Evolutionary conservation across 2,113 vertebrate species (phyloP), one percentile per base, ranked within the genome.

Genomic region (Oryzias javanicus): DNA sequence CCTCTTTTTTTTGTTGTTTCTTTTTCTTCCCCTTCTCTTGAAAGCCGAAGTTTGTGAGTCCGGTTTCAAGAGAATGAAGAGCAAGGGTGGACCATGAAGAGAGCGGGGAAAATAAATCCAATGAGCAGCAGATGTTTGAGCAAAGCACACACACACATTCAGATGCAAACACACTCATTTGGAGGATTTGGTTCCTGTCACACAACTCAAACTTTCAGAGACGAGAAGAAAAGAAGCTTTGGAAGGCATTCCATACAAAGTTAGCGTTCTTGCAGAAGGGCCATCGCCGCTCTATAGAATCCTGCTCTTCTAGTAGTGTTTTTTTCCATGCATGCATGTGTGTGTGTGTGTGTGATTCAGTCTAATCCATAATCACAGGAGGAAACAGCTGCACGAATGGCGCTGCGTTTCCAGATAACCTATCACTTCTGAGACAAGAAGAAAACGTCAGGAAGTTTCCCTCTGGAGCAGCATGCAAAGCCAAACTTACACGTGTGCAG

Each of bases 81-180:
- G 48, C 35, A 52, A 73, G 80, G 76, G 76, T 81, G 84, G 77
- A 79, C 60, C 63, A 66, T 27, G 72, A 49, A 51, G 73, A 72
- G 60, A 42, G 73, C 72, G 59, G 74, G 60, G 78, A 86, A 87
- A 88, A 86, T 79, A 85, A 85, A 82, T 72, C 70, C 83, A 90
- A 90, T 40, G 64, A 89, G 84, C 72, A 90, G 81, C 90, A 92
- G 89, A 91, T 92, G 89, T 89, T 89, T 65, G 64, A 65, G 66
- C 60, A 54, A 60, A 65, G 59, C 24, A 69, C 67, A 70, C 29
- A 60, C 3, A 48, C 13, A 74, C 27, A 59, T 55, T 59, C 54
- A 44, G 17, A 69, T 47, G 27, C 44, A 74, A 47, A 63, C 60
- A 70, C 50, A 65, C 74, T 75, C 62, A 57, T 70, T 71, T 67